A percentile compares a stretch with the other conserved stretches of the same genome.
Evolutionary conservation across 2,888 invertebrate genomes (phyloP).

Genomic region (Hypomecis punctinalis): DNA sequence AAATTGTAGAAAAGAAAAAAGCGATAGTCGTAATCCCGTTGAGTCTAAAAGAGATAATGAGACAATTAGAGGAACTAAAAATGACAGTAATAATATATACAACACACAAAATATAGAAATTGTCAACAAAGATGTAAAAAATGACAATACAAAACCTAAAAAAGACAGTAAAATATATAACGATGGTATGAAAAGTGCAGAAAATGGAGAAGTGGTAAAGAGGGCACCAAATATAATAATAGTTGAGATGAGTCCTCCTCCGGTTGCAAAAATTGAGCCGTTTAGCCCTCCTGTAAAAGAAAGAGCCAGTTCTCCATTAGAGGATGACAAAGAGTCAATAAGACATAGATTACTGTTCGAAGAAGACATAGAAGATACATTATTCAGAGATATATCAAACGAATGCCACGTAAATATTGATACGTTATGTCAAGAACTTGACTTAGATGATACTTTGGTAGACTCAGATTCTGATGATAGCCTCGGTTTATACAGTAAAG

Average conservation of each 20-base stretch:
- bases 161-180: no score
- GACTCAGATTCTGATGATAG: constrained; percentile 2
- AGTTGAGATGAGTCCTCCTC: background rate
- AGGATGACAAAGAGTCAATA: constrained; percentile 21
- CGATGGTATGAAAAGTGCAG: no score
- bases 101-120: no score
- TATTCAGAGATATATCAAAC: constrained; percentile 16
- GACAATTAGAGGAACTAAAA: no score
- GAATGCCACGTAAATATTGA: constrained; percentile 22
- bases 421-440: constrained; percentile 8
- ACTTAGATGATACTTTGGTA: constrained; percentile 2
- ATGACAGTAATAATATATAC: background rate
- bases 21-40: background rate
- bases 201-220: background rate
- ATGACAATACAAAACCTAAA: background rate
- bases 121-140: background rate
- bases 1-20: constrained; percentile 8
- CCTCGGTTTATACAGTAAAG: background rate
- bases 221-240: background rate
- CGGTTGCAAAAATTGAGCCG: constrained; percentile 4
- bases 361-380: constrained; percentile 34
- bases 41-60: background rate
- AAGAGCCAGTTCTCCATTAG: background rate
- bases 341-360: constrained; percentile 46
- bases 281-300: background rate